Evolutionary conservation across 2,113 vertebrate genomes (phyloP).

Genomic region (Tylochromis polylepis): DNA sequence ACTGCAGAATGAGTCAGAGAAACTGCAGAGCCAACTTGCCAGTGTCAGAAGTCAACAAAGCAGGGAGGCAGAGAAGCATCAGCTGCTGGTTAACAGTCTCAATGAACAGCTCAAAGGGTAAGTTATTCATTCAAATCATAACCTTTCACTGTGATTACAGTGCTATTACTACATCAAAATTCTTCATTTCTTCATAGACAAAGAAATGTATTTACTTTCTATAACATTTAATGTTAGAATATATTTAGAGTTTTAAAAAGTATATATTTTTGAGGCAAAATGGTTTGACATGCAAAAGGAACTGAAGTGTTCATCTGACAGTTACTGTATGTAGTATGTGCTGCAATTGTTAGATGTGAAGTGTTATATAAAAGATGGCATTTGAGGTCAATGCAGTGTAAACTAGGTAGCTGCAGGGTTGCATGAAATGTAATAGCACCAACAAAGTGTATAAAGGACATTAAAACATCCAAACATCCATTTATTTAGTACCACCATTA

Average conservation of each 20-base stretch:
- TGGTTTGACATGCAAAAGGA: neutral
- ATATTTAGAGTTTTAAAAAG: too few species aligned
- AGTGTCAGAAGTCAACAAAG: constrained; percentile 76
- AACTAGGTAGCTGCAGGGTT: neutral
- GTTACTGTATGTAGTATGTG: neutral
- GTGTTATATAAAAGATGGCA: neutral
- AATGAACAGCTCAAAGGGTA: constrained; percentile 86
- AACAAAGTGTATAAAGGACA: rapidly evolving
- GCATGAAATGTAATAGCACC: neutral
- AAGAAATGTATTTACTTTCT: neutral
- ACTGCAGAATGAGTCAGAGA: constrained; percentile 81
- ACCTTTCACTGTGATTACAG: neutral
- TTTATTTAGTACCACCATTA: neutral
- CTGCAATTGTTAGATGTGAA: neutral
- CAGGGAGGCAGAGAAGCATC: constrained; percentile 81
- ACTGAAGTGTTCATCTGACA: neutral
- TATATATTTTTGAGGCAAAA: neutral
- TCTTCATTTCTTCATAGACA: neutral
- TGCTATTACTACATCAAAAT: neutral
- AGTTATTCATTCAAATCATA: neutral
- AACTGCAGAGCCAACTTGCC: constrained; percentile 78
- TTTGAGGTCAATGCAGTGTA: neutral
- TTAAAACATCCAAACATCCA: neutral
- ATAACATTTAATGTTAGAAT: too few species aligned
- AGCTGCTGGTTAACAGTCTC: constrained; percentile 76